These are phyloP conservation scores for Melanophora roralis DNA, from an alignment of 2,888 invertebrate genomes.

Conservation along the genomic window DNA sequence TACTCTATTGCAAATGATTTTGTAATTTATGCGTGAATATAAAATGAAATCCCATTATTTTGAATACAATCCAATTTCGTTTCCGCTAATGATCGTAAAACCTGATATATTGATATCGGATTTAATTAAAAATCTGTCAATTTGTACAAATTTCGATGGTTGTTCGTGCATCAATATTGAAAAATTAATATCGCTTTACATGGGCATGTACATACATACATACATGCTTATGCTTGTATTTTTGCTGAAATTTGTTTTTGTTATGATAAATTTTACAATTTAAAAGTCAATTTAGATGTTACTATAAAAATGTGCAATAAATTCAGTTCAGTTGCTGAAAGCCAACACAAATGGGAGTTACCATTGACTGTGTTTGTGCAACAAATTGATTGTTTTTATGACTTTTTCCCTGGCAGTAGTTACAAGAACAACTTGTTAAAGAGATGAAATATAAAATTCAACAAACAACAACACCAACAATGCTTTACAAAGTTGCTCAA, in stretches of 20 bases:
- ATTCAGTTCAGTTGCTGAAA: slow-evolving; percentile 70
- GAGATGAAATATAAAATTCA: neutral
- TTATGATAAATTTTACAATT: slow-evolving; percentile 75
- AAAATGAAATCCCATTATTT: neutral
- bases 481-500: slow-evolving; percentile 2
- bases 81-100: slow-evolving; percentile 41
- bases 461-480: neutral
- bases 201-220: neutral
- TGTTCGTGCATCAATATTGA: slow-evolving; percentile 32
- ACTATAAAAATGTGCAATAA: slow-evolving; percentile 76
- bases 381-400: slow-evolving; percentile 62
- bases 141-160: slow-evolving; percentile 52
- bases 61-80: slow-evolving; percentile 8
- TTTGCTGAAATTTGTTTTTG: slow-evolving; percentile 53
- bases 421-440: slow-evolving; percentile 12
- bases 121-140: slow-evolving; percentile 62
- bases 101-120: slow-evolving; percentile 60
- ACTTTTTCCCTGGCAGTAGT: slow-evolving; percentile 21
- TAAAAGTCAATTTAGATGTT: slow-evolving; percentile 77
- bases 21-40: slow-evolving; percentile 28
- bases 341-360: slow-evolving; percentile 64
- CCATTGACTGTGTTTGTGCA: slow-evolving; percentile 60
- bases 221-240: neutral
- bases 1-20: no score
- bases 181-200: slow-evolving; percentile 42